These are phyloP conservation scores for Drosophila leontia DNA, from an alignment of 1,140 invertebrate genomes.

Conservation along the genomic window DNA sequence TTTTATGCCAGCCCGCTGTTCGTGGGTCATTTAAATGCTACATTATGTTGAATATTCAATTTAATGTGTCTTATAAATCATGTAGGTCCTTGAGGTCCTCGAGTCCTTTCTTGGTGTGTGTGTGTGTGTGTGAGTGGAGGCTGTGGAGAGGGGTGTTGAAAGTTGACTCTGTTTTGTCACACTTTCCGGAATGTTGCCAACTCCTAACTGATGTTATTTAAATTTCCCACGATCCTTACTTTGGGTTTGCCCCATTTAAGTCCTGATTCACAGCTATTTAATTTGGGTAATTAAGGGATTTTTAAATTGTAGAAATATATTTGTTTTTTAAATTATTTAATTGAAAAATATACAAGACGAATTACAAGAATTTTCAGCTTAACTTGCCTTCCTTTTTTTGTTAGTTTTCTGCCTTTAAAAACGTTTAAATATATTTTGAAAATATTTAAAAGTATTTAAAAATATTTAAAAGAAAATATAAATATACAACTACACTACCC, in stretches of 20 bases:
- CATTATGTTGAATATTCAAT: slow-evolving; percentile 83
- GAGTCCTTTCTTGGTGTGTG: slow-evolving; percentile 1
- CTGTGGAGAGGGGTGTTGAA: no score
- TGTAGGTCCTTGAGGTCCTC: slow-evolving; percentile 64
- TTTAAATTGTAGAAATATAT: not conserved
- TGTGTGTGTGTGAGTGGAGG: not conserved
- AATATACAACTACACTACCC: no score
- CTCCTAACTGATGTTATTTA: slow-evolving; percentile 10
- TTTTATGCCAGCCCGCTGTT: slow-evolving; percentile 36
- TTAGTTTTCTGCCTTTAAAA: no score
- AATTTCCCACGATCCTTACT: slow-evolving; percentile 1
- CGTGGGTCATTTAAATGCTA: slow-evolving; percentile 78
- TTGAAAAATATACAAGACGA: no score
- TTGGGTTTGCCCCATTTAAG: not conserved
- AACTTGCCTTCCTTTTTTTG: no score
- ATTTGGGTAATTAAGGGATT: not conserved
- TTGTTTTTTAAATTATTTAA: no score
- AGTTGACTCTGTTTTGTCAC: slow-evolving; percentile 24
- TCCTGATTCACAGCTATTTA: slow-evolving; percentile 10
- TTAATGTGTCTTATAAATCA: slow-evolving; percentile 82
- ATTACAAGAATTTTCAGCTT: no score
- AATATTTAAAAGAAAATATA: no score
- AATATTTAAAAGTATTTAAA: no score
- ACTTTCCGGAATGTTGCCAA: slow-evolving; percentile 8
- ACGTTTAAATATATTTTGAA: no score